Base-by-base conservation (phyloP, 2,888 invertebrate species). In the Mesorhabditis spiculigera region DNA sequence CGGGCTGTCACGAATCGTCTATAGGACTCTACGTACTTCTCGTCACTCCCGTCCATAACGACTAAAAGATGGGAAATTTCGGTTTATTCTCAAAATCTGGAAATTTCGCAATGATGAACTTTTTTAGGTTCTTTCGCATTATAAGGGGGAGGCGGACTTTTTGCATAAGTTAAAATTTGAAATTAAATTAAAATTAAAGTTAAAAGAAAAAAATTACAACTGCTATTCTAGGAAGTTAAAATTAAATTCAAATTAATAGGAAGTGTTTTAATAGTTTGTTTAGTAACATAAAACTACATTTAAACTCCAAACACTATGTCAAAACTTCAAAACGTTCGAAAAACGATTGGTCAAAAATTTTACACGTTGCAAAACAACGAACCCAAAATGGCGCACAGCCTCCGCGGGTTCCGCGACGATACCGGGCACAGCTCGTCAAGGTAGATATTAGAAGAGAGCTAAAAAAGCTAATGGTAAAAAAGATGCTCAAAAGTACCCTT, bases 361-460 rank as follows among this genome's bases (percentile, higher is more conserved):
- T 28, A 28, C 28, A 28, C 72, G 43, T 45, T 63, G 28, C 71
- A 63, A 10, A 72, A 71, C 13, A 72, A 67, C 4, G 82, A 81
- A 4, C 82, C 79, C 28, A 84, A 73, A 61, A 84, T 73, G 45
- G 81, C 77, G 68, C 85, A 85, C 8, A 83, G 73, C 66, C 74
- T 76, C n/a, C 80, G 78, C 16, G 76, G 75, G 13, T 74, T 73
- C 13, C 80, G 74, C 6, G 81, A 81, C 8, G 79, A 81, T 0
- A 82, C 78, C 4, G 88, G 88, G 78, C 88, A 88, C 4, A 88
- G 79, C 16, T 87, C 86, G 71, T 88, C 87, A 75, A 88, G 86
- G 68, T 86, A 80, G 13, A 73, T 73, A 72, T 86, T 86, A 5
- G 87, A 87, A 0, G 88, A 87, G 5, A 88, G 75, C 82, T 82